A percentile compares a stretch with the other conserved stretches of the same genome.
These are phyloP conservation scores for Ditula angustiorana DNA, from an alignment of 2,888 invertebrate species.

Conservation along the genomic window DNA sequence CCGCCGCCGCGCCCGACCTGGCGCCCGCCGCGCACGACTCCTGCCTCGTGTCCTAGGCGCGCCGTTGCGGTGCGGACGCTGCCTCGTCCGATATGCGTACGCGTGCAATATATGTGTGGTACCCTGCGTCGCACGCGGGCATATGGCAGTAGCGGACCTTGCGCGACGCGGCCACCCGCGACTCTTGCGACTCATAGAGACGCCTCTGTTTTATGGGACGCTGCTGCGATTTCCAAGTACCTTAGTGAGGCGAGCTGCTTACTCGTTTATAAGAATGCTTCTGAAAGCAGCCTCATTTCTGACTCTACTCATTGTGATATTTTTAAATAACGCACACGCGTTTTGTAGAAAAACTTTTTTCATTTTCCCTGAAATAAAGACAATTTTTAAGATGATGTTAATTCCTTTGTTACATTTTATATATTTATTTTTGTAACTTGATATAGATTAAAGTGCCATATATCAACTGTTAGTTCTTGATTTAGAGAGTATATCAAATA, in stretches of 20 bases:
- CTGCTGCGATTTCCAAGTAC: too few relatives aligned
- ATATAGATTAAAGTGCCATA: neutral
- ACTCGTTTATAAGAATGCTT: neutral
- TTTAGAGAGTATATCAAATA: neutral
- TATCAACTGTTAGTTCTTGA: neutral
- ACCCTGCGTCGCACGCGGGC: too few relatives aligned
- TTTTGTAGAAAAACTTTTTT: neutral
- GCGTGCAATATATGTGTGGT: too few relatives aligned
- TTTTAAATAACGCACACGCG: neutral
- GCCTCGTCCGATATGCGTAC: too few relatives aligned
- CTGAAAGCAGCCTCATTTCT: neutral
- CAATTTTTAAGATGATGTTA: neutral
- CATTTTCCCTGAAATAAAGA: neutral
- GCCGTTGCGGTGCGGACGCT: too few relatives aligned
- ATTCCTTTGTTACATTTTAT: neutral
- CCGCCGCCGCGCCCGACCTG: slow-evolving; percentile 86
- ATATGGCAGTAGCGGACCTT: too few relatives aligned
- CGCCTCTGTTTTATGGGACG: too few relatives aligned
- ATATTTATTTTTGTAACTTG: neutral
- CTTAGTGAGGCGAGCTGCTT: too few relatives aligned
- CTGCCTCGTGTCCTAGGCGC: slow-evolving; percentile 76
- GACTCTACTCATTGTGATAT: neutral
- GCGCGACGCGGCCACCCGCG: too few relatives aligned
- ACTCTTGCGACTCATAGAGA: too few relatives aligned
- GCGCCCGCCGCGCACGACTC: slow-evolving; percentile 77